phyloP scores from a whole-genome alignment of 2,113 vertebrate genomes.

The Elephantulus edwardii region DNA sequence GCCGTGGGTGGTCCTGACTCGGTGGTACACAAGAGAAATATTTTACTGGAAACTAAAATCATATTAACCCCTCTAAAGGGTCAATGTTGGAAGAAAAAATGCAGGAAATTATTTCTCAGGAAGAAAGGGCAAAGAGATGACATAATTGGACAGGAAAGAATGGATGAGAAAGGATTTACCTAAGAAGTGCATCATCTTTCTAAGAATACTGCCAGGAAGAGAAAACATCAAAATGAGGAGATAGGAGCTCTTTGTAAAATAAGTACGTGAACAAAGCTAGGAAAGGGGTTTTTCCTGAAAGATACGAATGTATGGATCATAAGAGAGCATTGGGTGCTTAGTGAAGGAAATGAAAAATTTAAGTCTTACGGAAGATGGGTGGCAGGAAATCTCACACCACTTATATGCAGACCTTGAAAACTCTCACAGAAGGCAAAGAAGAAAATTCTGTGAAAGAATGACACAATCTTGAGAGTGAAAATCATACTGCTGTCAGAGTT shows the following conservation, averaged over 20 bases:
- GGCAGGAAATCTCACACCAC: not conserved
- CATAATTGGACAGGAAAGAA: not conserved
- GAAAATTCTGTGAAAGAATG: not conserved
- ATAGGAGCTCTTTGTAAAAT: not conserved
- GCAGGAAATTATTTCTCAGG: not conserved
- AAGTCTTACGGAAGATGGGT: not conserved
- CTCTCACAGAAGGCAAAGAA: not conserved
- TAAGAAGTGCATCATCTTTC: not conserved
- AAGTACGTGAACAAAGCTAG: not conserved
- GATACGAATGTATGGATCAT: not conserved
- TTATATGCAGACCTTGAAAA: not conserved
- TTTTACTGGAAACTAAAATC: not conserved
- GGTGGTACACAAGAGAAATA: too few relatives aligned
- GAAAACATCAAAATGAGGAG: not conserved
- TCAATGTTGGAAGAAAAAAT: not conserved
- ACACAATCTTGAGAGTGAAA: not conserved
- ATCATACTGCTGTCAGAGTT: not conserved
- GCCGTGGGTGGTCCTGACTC: too few relatives aligned
- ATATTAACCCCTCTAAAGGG: not conserved
- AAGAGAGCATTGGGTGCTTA: not conserved
- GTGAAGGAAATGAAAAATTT: not conserved
- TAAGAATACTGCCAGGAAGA: not conserved
- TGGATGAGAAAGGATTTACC: not conserved
- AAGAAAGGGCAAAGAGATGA: not conserved
- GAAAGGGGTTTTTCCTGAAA: not conserved